phyloP scores from a whole-genome alignment of 2,797 vertebrate species.

The Tenualosa thibaudeaui region DNA sequence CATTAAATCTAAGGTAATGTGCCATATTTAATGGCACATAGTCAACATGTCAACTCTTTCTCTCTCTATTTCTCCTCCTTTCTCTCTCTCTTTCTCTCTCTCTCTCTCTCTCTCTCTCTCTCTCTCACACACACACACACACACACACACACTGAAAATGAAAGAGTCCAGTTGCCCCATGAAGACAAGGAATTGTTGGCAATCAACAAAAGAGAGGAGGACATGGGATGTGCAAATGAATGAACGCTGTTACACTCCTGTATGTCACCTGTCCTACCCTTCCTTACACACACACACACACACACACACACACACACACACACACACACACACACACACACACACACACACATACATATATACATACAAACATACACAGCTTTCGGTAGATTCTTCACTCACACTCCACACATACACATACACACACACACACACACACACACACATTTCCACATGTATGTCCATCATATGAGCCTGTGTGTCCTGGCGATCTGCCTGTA shows the following conservation, averaged over 20 bases:
- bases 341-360: not conserved
- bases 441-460: not conserved
- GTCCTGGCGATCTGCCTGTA: conserved; percentile 67
- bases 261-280: too few species aligned
- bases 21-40: not conserved
- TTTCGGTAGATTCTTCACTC: too few species aligned
- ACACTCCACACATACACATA: too few species aligned
- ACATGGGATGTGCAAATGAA: too few species aligned
- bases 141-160: not conserved
- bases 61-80: conserved; percentile 32
- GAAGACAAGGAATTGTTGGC: not conserved
- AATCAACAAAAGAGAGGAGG: not conserved
- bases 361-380: not conserved
- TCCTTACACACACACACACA: not conserved
- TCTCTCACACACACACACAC: not conserved
- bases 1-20: not conserved
- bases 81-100: conserved; percentile 31
- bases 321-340: too few species aligned
- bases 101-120: not conserved
- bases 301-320: not conserved
- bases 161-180: not conserved
- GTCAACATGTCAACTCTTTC: conserved; percentile 34
- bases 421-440: not conserved
- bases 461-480: not conserved
- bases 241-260: too few species aligned